A percentile compares a stretch with the other conserved stretches of the same genome.
Evolutionary conservation across 2,888 invertebrate genomes (phyloP).

Genomic region (Conistra vaccinii): DNA sequence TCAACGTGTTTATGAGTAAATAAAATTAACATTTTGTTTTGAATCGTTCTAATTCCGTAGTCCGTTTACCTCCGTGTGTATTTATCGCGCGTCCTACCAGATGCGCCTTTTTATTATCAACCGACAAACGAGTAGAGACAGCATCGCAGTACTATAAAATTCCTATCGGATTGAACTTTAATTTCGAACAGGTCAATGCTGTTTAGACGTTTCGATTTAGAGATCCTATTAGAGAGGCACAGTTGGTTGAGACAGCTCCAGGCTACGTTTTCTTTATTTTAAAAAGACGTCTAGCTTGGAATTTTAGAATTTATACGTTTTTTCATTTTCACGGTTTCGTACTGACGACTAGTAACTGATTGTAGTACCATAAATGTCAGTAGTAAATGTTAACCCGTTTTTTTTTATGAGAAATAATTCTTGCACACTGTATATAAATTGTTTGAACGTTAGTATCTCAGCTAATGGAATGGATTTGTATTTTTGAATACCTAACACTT

Average conservation of each 20-base stretch:
- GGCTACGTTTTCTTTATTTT: conserved; percentile 40
- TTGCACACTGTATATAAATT: background rate
- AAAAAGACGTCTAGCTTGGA: conserved; percentile 30
- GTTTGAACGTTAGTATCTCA: conserved; percentile 3
- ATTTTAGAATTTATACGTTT: background rate
- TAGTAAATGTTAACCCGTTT: conserved; percentile 1
- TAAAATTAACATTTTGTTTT: conserved; percentile 71
- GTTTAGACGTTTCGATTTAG: conserved; percentile 61
- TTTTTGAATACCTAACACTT: conserved; percentile 17
- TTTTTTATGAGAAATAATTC: background rate
- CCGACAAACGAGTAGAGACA: conserved; percentile 61
- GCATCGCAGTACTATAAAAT: conserved; percentile 53
- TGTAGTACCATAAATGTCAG: too few relatives aligned
- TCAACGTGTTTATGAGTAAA: conserved; percentile 54
- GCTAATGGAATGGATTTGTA: conserved; percentile 16
- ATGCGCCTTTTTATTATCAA: conserved; percentile 71
- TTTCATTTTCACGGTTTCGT: background rate
- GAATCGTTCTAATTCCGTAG: conserved; percentile 76
- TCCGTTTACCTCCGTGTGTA: conserved; percentile 69
- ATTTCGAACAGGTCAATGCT: conserved; percentile 56
- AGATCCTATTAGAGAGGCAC: conserved; percentile 49
- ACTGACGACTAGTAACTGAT: background rate
- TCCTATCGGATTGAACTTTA: conserved; percentile 50
- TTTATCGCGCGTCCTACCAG: conserved; percentile 39
- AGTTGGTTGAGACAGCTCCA: conserved; percentile 46